phyloP scores from a whole-genome alignment of 1,140 invertebrate genomes.

The Ostrea denselamellosa region DNA sequence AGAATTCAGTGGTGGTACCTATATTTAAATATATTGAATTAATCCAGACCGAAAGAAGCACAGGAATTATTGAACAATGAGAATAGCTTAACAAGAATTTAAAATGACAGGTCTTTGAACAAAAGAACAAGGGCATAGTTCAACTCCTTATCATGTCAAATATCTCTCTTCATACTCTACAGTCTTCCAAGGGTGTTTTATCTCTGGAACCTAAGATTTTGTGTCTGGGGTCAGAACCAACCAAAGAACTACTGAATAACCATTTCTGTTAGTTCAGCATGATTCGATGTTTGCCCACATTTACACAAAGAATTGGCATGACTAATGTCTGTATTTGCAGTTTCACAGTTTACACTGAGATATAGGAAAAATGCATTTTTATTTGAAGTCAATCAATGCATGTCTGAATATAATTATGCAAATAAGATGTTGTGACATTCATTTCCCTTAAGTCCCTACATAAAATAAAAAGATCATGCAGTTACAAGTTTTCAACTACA shows the following conservation, averaged over 20 bases:
- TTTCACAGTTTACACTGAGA: not conserved
- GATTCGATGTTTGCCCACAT: not conserved
- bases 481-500: too few relatives aligned
- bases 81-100: not conserved
- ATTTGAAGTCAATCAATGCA: not conserved
- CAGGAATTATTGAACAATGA: not conserved
- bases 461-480: too few relatives aligned
- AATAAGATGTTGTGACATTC: not conserved
- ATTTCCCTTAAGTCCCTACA: not conserved
- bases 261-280: not conserved
- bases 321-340: not conserved
- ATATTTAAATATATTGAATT: not conserved
- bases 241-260: constrained; percentile 32
- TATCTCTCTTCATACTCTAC: not conserved
- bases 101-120: constrained; percentile 13
- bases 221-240: constrained; percentile 2
- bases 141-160: constrained; percentile 3
- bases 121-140: constrained; percentile 7
- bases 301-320: not conserved
- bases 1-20: not conserved
- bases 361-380: not conserved
- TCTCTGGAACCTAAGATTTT: constrained; percentile 1
- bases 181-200: constrained; percentile 27
- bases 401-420: not conserved
- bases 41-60: constrained; percentile 2